A percentile compares a stretch with the other conserved stretches of the same genome.
phyloP scores from a whole-genome alignment of 2,113 vertebrate species.

The Leptobrachium ailaonicum region DNA sequence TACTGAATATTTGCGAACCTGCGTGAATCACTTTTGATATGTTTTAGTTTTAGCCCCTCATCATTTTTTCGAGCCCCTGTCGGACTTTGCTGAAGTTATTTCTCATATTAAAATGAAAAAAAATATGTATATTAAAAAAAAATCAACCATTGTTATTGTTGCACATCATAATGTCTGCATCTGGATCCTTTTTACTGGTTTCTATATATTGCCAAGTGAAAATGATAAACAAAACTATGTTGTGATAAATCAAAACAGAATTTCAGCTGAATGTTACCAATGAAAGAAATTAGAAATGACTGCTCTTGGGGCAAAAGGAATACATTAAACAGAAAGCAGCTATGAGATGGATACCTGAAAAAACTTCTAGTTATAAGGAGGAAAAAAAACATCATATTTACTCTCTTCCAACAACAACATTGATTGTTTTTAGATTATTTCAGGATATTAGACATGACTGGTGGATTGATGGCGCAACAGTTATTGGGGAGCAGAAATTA shows the following conservation, averaged over 20 bases:
- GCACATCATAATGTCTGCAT: slow-evolving; percentile 36
- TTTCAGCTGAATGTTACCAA: slow-evolving; percentile 32
- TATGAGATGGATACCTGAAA: slow-evolving; percentile 34
- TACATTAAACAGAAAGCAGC: slow-evolving; percentile 33
- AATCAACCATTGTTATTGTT: slow-evolving; percentile 49
- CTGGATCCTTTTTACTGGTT: slow-evolving; percentile 57
- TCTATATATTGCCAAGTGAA: slow-evolving; percentile 33
- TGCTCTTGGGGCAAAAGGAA: slow-evolving; percentile 14
- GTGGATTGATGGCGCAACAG: too few relatives aligned
- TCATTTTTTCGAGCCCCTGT: slow-evolving; percentile 35
- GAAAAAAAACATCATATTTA: too few relatives aligned
- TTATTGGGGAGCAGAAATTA: too few relatives aligned
- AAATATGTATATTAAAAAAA: neutral
- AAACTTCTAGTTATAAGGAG: neutral
- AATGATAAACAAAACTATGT: slow-evolving; percentile 52
- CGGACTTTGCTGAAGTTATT: slow-evolving; percentile 49
- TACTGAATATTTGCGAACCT: too few relatives aligned
- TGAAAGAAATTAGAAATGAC: slow-evolving; percentile 55
- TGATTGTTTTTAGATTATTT: too few relatives aligned
- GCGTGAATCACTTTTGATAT: neutral
- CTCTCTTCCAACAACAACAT: too few relatives aligned
- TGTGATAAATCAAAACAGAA: slow-evolving; percentile 51
- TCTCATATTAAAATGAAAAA: slow-evolving; percentile 46
- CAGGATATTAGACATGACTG: too few relatives aligned
- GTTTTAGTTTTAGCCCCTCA: slow-evolving; percentile 19